Evolutionary conservation across 2,797 vertebrate species (phyloP).

Genomic region (Mallotus villosus): DNA sequence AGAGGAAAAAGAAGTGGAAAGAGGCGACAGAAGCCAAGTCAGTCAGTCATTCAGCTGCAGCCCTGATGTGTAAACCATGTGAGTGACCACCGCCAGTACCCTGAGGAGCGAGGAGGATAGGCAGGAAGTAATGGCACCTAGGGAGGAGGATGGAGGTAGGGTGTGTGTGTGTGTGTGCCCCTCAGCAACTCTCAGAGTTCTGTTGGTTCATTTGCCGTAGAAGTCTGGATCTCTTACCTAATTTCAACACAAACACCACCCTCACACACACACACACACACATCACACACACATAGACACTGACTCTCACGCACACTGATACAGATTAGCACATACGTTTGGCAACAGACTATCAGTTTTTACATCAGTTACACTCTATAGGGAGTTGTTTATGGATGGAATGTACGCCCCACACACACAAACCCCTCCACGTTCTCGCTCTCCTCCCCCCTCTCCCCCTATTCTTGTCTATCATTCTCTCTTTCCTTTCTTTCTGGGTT

Average conservation of each 20-base stretch:
- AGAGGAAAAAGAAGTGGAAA: neutral
- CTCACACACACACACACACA: no score
- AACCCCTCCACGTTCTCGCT: neutral
- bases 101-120: neutral
- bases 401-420: neutral
- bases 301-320: neutral
- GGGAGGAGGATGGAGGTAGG: slow-evolving; percentile 4
- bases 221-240: no score
- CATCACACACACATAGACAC: neutral
- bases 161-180: slow-evolving; percentile 5
- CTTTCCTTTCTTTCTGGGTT: neutral
- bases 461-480: neutral
- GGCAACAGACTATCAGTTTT: neutral
- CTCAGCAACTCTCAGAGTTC: no score
- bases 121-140: neutral
- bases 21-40: neutral
- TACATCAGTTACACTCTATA: neutral
- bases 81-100: neutral
- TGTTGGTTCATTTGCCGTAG: no score
- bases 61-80: neutral
- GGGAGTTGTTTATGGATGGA: neutral
- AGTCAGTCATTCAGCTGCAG: neutral
- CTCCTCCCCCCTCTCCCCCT: neutral
- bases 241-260: no score
- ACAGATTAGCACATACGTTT: neutral